Base-by-base conservation (phyloP, 2,888 invertebrate species). In the Physocephala rufipes region DNA sequence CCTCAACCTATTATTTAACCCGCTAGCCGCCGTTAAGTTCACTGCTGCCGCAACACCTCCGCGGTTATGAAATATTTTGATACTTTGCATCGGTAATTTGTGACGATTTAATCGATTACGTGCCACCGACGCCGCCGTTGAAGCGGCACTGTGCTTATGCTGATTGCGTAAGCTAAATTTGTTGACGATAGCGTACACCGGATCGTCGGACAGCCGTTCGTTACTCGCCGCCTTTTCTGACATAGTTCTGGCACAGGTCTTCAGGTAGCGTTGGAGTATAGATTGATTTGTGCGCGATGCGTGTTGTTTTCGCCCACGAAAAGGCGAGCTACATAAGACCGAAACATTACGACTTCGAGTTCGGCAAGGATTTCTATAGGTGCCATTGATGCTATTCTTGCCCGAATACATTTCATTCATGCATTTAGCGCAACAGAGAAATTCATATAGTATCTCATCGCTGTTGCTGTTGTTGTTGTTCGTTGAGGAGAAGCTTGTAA, bases 381-480 rank as follows among this genome's bases (percentile, higher is more conserved):
- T 47, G 1, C 30, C 5, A 43, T 59, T 58, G 12, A 74, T 12
- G 4, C 55, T 26, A 26, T 30, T 78, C 28, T 74, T 75, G n/a
- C 75, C 74, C 9, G 75, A 73, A 43, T 75, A 78, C 1, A 72
- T 73, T 71, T 83, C 82, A 76, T 84, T 84, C 83, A 86, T 84
- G 72, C 86, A 86, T 79, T 85, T 86, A 74, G 86, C 87, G 78
- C 86, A 86, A 78, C 86, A 86, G 5, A 86, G 76, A 74, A 86
- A 86, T 74, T 86, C 87, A 73, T 86, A 86, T 30, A 87, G 79
- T 70, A 85, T 79, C 72, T 85, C 85, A 45, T 80, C 81, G 5
- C 75, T 70, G 26, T 49, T 67, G 12, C 64, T 19, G 30, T 36
- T 68, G 16, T 36, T 36, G 36, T 36, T 36, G 36, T 36, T 36